phyloP scores from a whole-genome alignment of 2,113 vertebrate genomes.

The Mesitornis unicolor region DNA sequence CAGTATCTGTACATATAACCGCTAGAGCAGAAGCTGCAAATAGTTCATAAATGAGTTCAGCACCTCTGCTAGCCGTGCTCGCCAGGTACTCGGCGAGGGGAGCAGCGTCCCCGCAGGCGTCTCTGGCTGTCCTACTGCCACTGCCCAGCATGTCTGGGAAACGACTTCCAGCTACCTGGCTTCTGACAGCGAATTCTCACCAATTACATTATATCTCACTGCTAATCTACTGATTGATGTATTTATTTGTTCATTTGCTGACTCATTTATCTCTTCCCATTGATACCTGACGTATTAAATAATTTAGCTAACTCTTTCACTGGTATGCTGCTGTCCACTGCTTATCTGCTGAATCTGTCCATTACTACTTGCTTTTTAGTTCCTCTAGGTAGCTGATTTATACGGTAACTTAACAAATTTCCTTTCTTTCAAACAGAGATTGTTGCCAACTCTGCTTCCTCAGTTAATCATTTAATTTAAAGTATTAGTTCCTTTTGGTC shows the following conservation, averaged over 20 bases:
- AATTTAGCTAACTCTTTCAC: not conserved
- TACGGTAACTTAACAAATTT: not conserved
- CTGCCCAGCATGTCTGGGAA: not conserved
- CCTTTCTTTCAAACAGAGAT: not conserved
- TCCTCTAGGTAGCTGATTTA: not conserved
- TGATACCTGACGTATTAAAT: not conserved
- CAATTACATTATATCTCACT: not conserved
- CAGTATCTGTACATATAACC: not conserved
- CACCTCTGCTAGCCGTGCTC: not conserved
- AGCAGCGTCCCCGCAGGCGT: not conserved
- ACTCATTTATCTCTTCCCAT: not conserved
- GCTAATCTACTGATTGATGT: not conserved
- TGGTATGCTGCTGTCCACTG: not conserved
- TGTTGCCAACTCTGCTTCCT: not conserved
- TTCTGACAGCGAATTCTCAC: not conserved
- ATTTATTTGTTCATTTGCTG: constrained; percentile 14
- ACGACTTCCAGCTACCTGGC: not conserved
- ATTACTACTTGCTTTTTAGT: not conserved
- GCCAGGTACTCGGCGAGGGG: rapidly evolving
- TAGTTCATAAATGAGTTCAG: not conserved
- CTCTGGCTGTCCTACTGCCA: not conserved
- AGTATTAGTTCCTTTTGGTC: not conserved
- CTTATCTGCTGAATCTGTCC: not conserved
- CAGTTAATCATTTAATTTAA: not conserved
- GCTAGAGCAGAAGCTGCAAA: not conserved